Percentiles rank a stretch among this genome's conserved stretches.
Conservation (phyloP, 2,888 invertebrate genomes). For the Lasioglossum vierecki region DNA sequence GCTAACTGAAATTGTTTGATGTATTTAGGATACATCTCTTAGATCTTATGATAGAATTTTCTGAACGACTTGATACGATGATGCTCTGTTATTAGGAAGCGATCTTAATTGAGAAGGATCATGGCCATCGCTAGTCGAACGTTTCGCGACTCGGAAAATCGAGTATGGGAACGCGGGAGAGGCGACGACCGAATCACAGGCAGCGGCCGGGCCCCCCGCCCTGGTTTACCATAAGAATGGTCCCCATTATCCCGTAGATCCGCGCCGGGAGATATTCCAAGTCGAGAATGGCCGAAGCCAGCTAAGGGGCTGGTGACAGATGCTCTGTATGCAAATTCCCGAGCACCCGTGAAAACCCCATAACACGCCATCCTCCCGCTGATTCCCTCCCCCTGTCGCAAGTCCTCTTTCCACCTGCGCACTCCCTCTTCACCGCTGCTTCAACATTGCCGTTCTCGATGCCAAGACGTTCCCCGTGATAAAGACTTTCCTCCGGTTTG, state of each 20-base stretch:
- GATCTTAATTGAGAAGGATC: conserved; percentile 33
- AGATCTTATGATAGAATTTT: no score
- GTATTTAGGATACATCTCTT: no score
- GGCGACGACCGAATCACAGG: conserved; percentile 64
- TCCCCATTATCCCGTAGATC: conserved; percentile 83
- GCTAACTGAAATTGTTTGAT: no score
- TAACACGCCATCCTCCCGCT: conserved; percentile 68
- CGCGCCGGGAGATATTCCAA: conserved; percentile 80
- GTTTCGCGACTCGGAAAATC: conserved; percentile 23
- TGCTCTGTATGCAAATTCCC: conserved; percentile 84
- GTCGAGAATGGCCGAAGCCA: conserved; percentile 82
- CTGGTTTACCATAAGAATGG: conserved; percentile 83
- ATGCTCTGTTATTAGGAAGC: background rate
- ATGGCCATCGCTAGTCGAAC: background rate
- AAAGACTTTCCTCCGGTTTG: conserved; percentile 70
- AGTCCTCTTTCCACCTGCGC: conserved; percentile 56
- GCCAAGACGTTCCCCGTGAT: conserved; percentile 68
- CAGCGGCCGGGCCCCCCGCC: conserved; percentile 51
- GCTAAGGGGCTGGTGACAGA: conserved; percentile 84
- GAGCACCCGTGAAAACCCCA: conserved; percentile 78
- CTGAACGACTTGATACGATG: background rate
- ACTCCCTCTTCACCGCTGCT: conserved; percentile 61
- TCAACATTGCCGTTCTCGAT: conserved; percentile 60
- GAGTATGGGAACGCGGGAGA: conserved; percentile 36
- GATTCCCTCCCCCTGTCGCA: conserved; percentile 43